Conservation (phyloP, 2,797 vertebrate genomes). For the Varecia variegata region DNA sequence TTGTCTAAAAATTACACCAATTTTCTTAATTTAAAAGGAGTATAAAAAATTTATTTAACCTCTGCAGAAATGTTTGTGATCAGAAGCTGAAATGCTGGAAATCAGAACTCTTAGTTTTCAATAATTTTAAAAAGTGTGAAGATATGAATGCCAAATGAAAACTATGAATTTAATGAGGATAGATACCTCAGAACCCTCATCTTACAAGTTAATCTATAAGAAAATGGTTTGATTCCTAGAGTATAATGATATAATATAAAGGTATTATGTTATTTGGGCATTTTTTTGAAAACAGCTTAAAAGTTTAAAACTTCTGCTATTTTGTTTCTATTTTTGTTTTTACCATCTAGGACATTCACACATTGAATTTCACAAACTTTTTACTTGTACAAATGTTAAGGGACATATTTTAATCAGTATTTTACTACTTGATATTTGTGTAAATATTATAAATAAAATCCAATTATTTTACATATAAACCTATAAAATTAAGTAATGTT, state of each 20-base stretch:
- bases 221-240: background rate
- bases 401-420: background rate
- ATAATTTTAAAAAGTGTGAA: background rate
- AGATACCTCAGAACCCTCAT: background rate
- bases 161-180: background rate
- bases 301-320: background rate
- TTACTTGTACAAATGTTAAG: background rate
- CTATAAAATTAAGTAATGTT: background rate
- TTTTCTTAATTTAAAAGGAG: background rate
- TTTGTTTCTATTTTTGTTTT: background rate
- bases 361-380: background rate
- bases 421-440: background rate
- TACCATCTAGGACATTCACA: background rate
- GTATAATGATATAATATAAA: background rate
- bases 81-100: background rate
- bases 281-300: background rate
- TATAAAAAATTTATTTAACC: background rate
- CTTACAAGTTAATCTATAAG: background rate
- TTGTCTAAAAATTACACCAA: background rate
- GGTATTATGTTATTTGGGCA: background rate
- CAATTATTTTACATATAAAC: background rate
- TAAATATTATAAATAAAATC: conserved; percentile 3
- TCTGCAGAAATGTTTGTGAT: background rate
- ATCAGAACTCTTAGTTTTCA: background rate
- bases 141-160: background rate